phyloP scores from a whole-genome alignment of 2,888 invertebrate species.

The Selenia dentaria region DNA sequence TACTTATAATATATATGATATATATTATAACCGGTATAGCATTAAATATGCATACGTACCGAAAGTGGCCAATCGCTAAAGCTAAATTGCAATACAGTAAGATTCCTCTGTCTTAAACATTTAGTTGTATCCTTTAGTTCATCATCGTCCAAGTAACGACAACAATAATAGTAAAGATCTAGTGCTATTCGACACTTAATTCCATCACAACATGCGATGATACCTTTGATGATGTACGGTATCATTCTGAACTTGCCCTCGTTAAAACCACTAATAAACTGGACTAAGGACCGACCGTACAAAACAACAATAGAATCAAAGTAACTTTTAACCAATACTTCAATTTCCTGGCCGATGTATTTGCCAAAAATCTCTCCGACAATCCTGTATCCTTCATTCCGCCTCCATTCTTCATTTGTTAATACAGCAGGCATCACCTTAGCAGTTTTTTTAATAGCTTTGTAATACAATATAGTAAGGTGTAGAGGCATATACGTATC shows the following conservation, averaged over 20 bases:
- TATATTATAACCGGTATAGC: no score
- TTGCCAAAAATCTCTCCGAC: constrained; percentile 54
- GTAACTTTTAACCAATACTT: constrained; percentile 43
- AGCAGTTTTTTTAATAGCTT: constrained; percentile 47
- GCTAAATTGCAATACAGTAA: background rate
- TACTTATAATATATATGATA: no score
- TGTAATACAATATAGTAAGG: constrained; percentile 57
- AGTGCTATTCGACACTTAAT: background rate
- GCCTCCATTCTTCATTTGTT: constrained; percentile 33
- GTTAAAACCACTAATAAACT: constrained; percentile 23
- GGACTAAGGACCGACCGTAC: constrained; percentile 37
- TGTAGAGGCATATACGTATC: constrained; percentile 46
- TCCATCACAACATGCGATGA: background rate
- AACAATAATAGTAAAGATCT: background rate
- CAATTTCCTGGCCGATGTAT: constrained; percentile 47
- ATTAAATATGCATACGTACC: no score
- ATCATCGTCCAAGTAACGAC: background rate
- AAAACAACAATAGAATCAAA: constrained; percentile 51
- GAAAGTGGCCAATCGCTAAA: background rate
- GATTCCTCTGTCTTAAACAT: background rate
- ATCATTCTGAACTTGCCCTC: background rate
- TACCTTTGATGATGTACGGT: constrained; percentile 1
- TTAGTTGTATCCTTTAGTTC: background rate
- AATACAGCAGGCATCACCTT: constrained; percentile 47
- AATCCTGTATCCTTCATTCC: constrained; percentile 41